Conservation (phyloP, 30 jellyfish, hydroid and myxozoan genomes). For the Turritopsis rubra region DNA sequence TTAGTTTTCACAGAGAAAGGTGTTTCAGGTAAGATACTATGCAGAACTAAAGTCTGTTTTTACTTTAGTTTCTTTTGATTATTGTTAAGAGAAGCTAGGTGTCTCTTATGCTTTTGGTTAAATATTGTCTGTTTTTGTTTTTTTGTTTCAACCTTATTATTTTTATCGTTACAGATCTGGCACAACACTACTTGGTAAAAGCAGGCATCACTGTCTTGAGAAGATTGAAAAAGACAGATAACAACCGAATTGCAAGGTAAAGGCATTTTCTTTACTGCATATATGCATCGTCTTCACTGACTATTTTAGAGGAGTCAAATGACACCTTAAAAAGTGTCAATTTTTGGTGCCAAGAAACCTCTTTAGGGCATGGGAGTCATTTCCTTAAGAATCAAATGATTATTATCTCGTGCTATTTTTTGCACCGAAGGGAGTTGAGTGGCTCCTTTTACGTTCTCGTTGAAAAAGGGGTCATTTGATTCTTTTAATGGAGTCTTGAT, state of each 20-base stretch:
- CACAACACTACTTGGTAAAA: conserved; percentile 87
- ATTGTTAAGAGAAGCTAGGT: not conserved
- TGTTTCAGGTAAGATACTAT: conserved; percentile 63
- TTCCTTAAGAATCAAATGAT: too few relatives aligned
- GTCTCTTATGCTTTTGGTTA: not conserved
- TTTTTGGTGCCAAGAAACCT: too few relatives aligned
- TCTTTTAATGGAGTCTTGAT: too few relatives aligned
- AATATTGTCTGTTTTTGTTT: not conserved
- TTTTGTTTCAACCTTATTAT: not conserved
- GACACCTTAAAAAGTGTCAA: too few relatives aligned
- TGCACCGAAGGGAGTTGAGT: too few relatives aligned
- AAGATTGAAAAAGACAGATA: conserved; percentile 89
- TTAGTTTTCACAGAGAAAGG: conserved; percentile 94
- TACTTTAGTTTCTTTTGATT: not conserved
- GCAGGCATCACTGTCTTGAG: conserved; percentile 91
- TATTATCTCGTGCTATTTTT: too few relatives aligned
- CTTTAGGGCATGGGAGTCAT: too few relatives aligned
- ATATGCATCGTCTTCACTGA: too few relatives aligned
- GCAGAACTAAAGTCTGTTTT: not conserved
- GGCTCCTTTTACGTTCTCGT: too few relatives aligned
- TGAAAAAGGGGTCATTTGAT: too few relatives aligned
- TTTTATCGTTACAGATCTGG: conserved; percentile 52
- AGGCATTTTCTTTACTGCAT: too few relatives aligned
- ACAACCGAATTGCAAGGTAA: conserved; percentile 96
- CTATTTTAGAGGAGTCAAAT: too few relatives aligned